Conservation (phyloP, 35 echinoderm and acorn worm genomes). For the Apostichopus californicus region DNA sequence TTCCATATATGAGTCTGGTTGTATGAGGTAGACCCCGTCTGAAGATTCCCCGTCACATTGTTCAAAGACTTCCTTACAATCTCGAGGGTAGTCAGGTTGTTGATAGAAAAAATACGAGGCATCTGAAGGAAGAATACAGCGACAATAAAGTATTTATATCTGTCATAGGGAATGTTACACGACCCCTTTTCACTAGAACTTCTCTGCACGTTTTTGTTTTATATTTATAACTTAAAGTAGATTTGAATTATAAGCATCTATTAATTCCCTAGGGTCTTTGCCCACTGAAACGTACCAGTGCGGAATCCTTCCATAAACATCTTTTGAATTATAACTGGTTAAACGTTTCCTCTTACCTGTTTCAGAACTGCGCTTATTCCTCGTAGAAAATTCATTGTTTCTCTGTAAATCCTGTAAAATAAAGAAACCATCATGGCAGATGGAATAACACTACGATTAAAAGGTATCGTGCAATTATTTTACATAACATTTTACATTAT, state of each 20-base stretch:
- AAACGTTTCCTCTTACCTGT: background rate
- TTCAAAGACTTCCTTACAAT: background rate
- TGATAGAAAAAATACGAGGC: background rate
- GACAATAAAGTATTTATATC: background rate
- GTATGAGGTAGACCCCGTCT: background rate
- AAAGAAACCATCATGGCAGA: too few relatives aligned
- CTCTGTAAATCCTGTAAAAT: background rate
- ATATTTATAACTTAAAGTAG: background rate
- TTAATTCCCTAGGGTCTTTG: background rate
- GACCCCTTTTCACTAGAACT: too few relatives aligned
- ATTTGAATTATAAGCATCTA: background rate
- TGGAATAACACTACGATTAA: too few relatives aligned
- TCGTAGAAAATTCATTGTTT: background rate
- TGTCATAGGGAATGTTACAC: background rate
- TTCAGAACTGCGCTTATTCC: background rate
- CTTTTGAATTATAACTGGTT: too few relatives aligned
- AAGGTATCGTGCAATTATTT: too few relatives aligned
- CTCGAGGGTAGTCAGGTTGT: background rate
- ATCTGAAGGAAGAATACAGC: background rate
- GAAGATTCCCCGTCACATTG: background rate
- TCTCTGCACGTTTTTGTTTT: background rate
- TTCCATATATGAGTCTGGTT: background rate
- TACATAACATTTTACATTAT: too few relatives aligned
- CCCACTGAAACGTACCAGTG: background rate
- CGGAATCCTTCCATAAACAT: background rate